These are phyloP conservation scores for Rhabdornis inornatus DNA, from an alignment of 2,113 vertebrate species.

Conservation along the genomic window DNA sequence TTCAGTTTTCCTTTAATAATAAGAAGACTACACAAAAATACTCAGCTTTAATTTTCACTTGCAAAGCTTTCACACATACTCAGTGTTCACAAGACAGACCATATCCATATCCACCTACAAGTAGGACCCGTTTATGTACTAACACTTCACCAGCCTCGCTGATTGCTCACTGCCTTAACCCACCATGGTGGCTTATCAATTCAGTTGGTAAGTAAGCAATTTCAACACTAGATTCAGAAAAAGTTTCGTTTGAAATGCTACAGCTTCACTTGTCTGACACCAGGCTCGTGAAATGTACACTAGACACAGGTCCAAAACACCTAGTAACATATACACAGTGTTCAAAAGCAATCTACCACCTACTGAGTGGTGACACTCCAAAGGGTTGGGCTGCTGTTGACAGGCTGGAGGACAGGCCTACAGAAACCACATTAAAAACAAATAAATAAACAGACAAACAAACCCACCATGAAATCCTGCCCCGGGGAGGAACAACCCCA, in stretches of 20 bases:
- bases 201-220: background rate
- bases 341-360: background rate
- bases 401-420: background rate
- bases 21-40: background rate
- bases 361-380: background rate
- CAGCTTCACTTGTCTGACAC: background rate
- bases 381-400: background rate
- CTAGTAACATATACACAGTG: background rate
- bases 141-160: background rate
- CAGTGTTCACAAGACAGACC: background rate
- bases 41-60: background rate
- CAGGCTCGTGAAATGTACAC: background rate
- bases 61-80: background rate
- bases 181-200: background rate
- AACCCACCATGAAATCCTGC: background rate
- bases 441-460: background rate
- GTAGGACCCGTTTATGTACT: background rate
- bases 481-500: background rate
- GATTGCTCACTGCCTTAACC: background rate
- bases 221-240: background rate
- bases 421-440: background rate
- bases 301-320: background rate
- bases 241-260: background rate
- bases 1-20: background rate
- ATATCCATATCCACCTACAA: background rate